Conservation (phyloP, 2,113 vertebrate species). For the Tragelaphus imberbis region DNA sequence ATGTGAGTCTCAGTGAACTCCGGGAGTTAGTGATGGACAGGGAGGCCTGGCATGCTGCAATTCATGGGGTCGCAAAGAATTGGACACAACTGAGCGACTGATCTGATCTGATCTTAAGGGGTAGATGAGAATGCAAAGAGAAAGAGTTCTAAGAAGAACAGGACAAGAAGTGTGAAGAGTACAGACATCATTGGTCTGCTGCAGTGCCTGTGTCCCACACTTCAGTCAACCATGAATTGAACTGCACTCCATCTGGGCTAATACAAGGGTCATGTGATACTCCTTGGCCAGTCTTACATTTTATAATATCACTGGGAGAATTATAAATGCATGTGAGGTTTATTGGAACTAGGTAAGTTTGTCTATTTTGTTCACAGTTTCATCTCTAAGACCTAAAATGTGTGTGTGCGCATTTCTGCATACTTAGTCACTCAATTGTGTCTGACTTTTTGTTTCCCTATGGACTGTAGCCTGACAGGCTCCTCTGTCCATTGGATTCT, state of each 20-base stretch:
- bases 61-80: no score
- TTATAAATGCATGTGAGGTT: background rate
- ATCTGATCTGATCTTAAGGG: background rate
- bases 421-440: background rate
- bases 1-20: no score
- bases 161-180: background rate
- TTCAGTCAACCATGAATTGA: background rate
- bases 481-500: background rate
- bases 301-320: background rate
- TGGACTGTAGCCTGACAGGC: background rate
- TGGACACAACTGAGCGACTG: no score
- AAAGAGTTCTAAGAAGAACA: background rate
- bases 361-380: background rate
- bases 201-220: accelerated
- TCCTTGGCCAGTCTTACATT: background rate
- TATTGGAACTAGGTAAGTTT: background rate
- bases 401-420: background rate
- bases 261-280: background rate
- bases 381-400: background rate
- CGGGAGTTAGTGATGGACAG: no score
- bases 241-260: background rate
- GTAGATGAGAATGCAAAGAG: background rate
- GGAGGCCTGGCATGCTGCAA: no score
- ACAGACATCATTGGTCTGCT: background rate
- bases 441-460: background rate